These are phyloP conservation scores for Rhingia rostrata DNA, from an alignment of 2,888 invertebrate genomes.

Conservation along the genomic window DNA sequence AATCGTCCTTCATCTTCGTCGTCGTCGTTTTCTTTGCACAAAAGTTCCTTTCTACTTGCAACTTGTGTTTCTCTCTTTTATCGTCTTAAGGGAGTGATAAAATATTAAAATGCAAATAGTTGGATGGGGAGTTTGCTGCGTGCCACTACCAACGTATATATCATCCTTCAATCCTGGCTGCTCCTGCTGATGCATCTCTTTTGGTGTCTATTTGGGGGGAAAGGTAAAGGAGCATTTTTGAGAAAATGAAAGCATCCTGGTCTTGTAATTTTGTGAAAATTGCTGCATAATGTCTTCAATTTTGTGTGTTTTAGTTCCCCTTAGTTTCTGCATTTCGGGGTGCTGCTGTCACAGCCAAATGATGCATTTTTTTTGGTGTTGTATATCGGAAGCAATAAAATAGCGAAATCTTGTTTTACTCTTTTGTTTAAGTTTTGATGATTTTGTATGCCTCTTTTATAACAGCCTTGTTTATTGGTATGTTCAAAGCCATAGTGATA, in stretches of 20 bases:
- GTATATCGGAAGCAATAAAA: too few relatives aligned
- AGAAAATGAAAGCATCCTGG: slow-evolving; percentile 52
- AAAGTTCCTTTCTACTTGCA: slow-evolving; percentile 35
- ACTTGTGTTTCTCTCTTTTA: slow-evolving; percentile 49
- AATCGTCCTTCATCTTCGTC: too few relatives aligned
- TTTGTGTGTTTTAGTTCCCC: slow-evolving; percentile 43
- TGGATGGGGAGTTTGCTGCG: slow-evolving; percentile 12
- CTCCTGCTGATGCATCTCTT: background rate
- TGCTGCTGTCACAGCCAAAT: too few relatives aligned
- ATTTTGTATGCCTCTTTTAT: too few relatives aligned
- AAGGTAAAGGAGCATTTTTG: slow-evolving; percentile 9
- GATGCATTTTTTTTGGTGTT: too few relatives aligned
- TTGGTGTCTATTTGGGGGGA: background rate
- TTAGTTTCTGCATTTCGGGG: slow-evolving; percentile 27
- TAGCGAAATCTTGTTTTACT: too few relatives aligned
- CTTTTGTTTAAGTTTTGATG: too few relatives aligned
- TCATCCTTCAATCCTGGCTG: slow-evolving; percentile 28
- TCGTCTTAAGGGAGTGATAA: slow-evolving; percentile 24
- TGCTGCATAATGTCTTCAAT: slow-evolving; percentile 56
- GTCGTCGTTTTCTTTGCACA: slow-evolving; percentile 28
- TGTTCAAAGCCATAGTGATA: too few relatives aligned
- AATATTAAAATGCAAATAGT: slow-evolving; percentile 73
- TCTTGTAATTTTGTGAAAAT: slow-evolving; percentile 60
- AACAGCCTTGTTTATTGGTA: too few relatives aligned
- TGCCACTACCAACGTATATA: too few relatives aligned